A percentile compares a stretch with the other conserved stretches of the same genome.
phyloP scores from a whole-genome alignment of 2,113 vertebrate genomes.

The Hypocryptadius cinnamomeus region DNA sequence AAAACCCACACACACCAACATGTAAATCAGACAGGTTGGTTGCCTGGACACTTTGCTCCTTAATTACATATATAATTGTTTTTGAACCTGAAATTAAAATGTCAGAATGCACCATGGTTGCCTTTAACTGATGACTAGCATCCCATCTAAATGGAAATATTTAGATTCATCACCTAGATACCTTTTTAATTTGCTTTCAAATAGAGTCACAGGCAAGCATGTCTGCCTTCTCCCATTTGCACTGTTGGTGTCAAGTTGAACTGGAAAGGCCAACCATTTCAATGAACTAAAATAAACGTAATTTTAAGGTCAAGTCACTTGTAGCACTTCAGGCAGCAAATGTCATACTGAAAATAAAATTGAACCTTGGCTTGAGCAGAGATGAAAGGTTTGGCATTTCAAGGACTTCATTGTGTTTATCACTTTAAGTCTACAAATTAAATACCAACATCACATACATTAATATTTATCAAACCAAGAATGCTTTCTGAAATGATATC shows the following conservation, averaged over 20 bases:
- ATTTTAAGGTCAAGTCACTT: constrained; percentile 60
- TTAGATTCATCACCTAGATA: constrained; percentile 19
- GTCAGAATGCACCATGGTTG: background rate
- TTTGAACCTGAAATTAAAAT: constrained; percentile 34
- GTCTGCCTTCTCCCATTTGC: constrained; percentile 7
- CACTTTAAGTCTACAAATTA: constrained; percentile 33
- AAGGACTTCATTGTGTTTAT: constrained; percentile 2
- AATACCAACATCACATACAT: background rate
- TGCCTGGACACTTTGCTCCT: background rate
- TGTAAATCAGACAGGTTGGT: background rate
- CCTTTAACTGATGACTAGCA: constrained; percentile 9
- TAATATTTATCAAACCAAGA: background rate
- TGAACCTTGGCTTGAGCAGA: constrained; percentile 18
- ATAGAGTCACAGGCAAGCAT: background rate
- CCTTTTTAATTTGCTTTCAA: constrained; percentile 46
- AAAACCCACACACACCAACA: background rate
- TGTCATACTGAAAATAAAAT: constrained; percentile 44
- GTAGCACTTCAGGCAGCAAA: constrained; percentile 59
- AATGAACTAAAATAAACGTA: constrained; percentile 39
- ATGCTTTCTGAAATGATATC: background rate
- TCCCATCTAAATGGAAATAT: constrained; percentile 32
- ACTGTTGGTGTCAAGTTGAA: constrained; percentile 12
- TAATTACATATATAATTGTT: constrained; percentile 18
- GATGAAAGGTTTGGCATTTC: constrained; percentile 41
- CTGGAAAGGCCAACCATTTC: constrained; percentile 43